Evolutionary conservation across 2,113 vertebrate species (phyloP).

Genomic region (Muscicapa adusta): DNA sequence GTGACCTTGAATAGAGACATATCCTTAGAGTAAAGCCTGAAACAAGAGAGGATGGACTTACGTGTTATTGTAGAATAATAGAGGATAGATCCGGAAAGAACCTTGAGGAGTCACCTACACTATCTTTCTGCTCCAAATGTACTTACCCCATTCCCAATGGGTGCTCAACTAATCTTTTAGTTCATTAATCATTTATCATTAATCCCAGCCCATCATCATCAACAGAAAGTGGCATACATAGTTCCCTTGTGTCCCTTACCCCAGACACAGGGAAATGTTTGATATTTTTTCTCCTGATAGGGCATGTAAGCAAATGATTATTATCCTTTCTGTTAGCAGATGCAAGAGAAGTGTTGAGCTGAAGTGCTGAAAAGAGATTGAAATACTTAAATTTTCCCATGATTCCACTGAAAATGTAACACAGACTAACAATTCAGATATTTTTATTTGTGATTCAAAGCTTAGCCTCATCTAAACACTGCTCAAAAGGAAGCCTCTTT

Average conservation of each 20-base stretch:
- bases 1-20: not conserved
- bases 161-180: not conserved
- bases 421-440: not conserved
- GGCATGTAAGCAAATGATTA: conserved; percentile 30
- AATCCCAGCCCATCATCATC: not conserved
- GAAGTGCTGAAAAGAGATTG: conserved; percentile 25
- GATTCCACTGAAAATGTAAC: not conserved
- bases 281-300: conserved; percentile 37
- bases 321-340: conserved; percentile 44
- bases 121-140: not conserved
- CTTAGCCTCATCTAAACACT: not conserved
- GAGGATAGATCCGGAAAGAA: not conserved
- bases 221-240: conserved; percentile 15
- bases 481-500: not conserved
- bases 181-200: conserved; percentile 31
- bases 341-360: conserved; percentile 22
- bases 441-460: not conserved
- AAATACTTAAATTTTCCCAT: conserved; percentile 31
- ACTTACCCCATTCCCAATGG: not conserved
- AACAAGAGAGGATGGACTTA: not conserved
- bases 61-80: not conserved
- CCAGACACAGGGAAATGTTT: conserved; percentile 2
- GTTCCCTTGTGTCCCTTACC: not conserved
- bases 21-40: not conserved
- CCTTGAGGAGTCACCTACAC: not conserved